Conservation (phyloP, 2,888 invertebrate species). For the Tipula unca region DNA sequence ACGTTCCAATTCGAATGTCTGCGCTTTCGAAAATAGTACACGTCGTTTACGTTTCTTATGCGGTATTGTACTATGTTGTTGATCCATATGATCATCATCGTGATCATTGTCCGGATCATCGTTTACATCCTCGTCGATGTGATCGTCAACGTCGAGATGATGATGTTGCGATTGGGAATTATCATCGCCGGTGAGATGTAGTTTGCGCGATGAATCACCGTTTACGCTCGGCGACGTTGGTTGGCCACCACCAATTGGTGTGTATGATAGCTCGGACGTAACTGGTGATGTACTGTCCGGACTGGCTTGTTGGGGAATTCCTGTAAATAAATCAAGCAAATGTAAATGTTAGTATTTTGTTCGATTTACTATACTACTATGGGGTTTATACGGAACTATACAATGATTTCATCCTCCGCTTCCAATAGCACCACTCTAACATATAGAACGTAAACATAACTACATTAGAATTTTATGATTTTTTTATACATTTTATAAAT, state of each 20-base stretch:
- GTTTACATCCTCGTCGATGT: background rate
- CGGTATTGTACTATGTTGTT: slow-evolving; percentile 42
- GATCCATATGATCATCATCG: slow-evolving; percentile 40
- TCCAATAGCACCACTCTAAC: slow-evolving; percentile 9
- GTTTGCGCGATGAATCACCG: slow-evolving; percentile 22
- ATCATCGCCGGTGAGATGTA: slow-evolving; percentile 19
- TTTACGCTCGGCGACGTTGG: slow-evolving; percentile 33
- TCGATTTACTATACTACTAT: background rate
- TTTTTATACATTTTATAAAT: background rate
- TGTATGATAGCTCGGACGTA: slow-evolving; percentile 61
- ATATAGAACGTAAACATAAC: slow-evolving; percentile 8
- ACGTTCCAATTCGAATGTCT: slow-evolving; percentile 92
- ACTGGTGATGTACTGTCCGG: slow-evolving; percentile 83
- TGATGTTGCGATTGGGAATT: slow-evolving; percentile 9
- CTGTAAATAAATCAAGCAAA: too few species aligned
- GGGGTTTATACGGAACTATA: background rate
- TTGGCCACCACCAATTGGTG: slow-evolving; percentile 38
- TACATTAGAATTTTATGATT: background rate
- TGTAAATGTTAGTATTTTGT: too few species aligned
- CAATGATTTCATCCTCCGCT: background rate
- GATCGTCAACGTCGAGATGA: background rate
- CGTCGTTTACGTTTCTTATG: slow-evolving; percentile 91
- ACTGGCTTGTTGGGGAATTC: slow-evolving; percentile 59
- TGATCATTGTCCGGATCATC: slow-evolving; percentile 50
- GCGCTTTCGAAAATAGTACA: slow-evolving; percentile 94